Conservation (phyloP, 2,888 invertebrate species). For the Ectropis crepuscularia region DNA sequence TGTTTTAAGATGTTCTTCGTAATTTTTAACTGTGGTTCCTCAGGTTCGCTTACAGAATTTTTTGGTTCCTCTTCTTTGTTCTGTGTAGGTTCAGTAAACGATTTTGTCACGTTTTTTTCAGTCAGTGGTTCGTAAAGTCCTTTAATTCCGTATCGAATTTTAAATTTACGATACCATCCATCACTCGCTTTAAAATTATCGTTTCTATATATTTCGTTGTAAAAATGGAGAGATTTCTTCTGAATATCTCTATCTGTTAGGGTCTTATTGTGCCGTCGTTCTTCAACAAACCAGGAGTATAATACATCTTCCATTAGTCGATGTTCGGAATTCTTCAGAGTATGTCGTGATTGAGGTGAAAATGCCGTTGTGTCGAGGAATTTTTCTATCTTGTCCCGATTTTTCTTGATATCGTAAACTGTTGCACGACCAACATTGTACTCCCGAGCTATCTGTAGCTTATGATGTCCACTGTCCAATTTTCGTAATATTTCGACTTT, state of each 20-base stretch:
- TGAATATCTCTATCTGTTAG: neutral
- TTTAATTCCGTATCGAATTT: conserved; percentile 1
- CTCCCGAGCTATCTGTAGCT: neutral
- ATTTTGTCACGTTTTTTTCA: neutral
- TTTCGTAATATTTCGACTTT: conserved; percentile 5
- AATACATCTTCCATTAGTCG: conserved; percentile 2
- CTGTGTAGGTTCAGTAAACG: neutral
- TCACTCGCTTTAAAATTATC: conserved; percentile 8
- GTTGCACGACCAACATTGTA: conserved; percentile 4
- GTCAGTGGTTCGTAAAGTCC: neutral
- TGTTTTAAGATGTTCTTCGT: neutral
- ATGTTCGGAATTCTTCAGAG: neutral
- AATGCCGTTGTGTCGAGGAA: neutral
- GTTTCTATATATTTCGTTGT: conserved; percentile 13
- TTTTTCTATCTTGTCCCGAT: conserved; percentile 7
- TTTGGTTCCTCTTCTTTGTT: neutral
- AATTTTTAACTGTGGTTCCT: neutral
- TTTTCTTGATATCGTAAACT: conserved; percentile 7
- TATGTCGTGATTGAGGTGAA: neutral
- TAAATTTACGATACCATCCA: conserved; percentile 8
- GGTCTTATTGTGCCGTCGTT: neutral
- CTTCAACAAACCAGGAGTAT: conserved; percentile 7
- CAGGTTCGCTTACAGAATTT: neutral
- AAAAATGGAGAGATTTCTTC: neutral
- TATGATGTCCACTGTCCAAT: conserved; percentile 1